These are phyloP conservation scores for Amniataba percoides DNA, from an alignment of 2,797 vertebrate species.

Conservation along the genomic window DNA sequence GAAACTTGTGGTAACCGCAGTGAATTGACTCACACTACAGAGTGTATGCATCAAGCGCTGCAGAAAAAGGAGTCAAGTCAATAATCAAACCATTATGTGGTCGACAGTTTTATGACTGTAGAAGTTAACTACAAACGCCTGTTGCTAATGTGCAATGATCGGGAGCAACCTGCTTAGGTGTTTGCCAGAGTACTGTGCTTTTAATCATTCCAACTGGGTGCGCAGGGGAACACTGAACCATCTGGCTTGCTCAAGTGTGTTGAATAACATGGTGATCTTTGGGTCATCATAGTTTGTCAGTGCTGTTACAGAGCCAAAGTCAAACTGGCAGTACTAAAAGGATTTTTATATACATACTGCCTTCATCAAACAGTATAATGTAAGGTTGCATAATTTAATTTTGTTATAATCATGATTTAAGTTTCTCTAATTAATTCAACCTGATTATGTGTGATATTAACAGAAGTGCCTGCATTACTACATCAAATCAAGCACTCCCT, in stretches of 20 bases:
- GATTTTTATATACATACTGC: slow-evolving; percentile 7
- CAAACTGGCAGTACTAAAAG: slow-evolving; percentile 15
- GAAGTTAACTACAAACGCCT: slow-evolving; percentile 64
- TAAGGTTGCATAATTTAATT: not conserved
- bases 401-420: slow-evolving; percentile 10
- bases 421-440: slow-evolving; percentile 18
- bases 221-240: slow-evolving; percentile 66
- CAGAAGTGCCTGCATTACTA: slow-evolving; percentile 2
- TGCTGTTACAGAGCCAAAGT: slow-evolving; percentile 16
- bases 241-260: slow-evolving; percentile 57
- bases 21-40: slow-evolving; percentile 19
- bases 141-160: slow-evolving; percentile 65
- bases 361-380: not conserved
- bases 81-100: slow-evolving; percentile 59
- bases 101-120: slow-evolving; percentile 59
- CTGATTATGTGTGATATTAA: slow-evolving; percentile 30
- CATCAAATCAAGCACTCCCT: slow-evolving; percentile 27
- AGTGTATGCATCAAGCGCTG: slow-evolving; percentile 25
- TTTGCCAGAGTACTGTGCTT: slow-evolving; percentile 54
- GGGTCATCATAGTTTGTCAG: slow-evolving; percentile 40
- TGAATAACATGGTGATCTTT: slow-evolving; percentile 53
- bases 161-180: slow-evolving; percentile 51
- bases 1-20: slow-evolving; percentile 14
- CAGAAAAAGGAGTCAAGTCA: slow-evolving; percentile 32
- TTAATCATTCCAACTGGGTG: slow-evolving; percentile 59